These are phyloP conservation scores for Apomyelois bistriatella DNA, from an alignment of 2,888 invertebrate genomes.

Conservation along the genomic window DNA sequence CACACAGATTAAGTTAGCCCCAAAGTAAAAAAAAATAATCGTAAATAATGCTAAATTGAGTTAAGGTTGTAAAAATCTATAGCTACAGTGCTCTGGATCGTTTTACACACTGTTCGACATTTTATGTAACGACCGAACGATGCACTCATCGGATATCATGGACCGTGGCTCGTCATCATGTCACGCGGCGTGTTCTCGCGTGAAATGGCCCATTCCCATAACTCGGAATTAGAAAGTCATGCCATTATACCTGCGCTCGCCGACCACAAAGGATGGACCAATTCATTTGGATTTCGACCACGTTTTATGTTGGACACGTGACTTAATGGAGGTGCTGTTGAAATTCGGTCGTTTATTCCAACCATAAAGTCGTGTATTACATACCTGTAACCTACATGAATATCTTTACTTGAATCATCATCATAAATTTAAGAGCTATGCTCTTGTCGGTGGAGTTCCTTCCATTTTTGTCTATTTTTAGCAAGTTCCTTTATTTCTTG, in stretches of 20 bases:
- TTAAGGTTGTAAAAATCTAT: neutral
- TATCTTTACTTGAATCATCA: too few relatives aligned
- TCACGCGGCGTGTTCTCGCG: constrained; percentile 25
- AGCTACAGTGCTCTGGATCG: neutral
- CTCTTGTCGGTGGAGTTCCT: too few relatives aligned
- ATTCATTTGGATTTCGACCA: neutral
- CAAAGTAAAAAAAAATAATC: too few relatives aligned
- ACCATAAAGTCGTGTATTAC: too few relatives aligned
- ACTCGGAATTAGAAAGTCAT: neutral
- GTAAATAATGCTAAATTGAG: too few relatives aligned
- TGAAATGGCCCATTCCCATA: neutral
- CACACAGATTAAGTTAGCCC: too few relatives aligned
- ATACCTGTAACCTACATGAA: too few relatives aligned
- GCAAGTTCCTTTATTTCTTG: too few relatives aligned
- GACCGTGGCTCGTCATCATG: constrained; percentile 17
- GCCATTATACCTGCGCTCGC: neutral
- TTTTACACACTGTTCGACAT: neutral
- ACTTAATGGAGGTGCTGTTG: too few relatives aligned
- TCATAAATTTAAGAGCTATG: too few relatives aligned
- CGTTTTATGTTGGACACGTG: neutral
- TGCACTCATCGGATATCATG: neutral
- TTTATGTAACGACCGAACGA: constrained; percentile 1
- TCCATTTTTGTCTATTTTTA: too few relatives aligned
- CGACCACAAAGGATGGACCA: neutral
- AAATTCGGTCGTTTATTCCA: too few relatives aligned